Evolutionary conservation across 1,140 invertebrate genomes (phyloP), one percentile per base, ranked within the genome.

Genomic region (Drosophila lowei): DNA sequence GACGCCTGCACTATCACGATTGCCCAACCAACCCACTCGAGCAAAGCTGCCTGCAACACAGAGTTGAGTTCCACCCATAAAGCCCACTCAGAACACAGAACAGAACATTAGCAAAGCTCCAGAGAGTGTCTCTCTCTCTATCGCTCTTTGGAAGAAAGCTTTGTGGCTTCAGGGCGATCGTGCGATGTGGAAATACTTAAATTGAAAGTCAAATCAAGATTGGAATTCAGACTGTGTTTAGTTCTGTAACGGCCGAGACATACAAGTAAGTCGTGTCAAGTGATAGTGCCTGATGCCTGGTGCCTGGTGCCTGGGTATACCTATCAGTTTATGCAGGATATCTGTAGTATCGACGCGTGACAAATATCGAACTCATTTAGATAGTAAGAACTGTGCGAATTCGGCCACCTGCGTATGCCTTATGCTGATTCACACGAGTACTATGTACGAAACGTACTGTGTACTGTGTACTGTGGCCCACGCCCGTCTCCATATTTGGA

Each of bases 191-290:
- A 79, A 88, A 66, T 79, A 89, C 72, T 90, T 90, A 90, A 90
- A 90, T 90, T 90, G 70, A 77, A 77, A 66, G 76, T 50, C 66
- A 52, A 49, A 68, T 53, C 61, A 66, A 43, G 75, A 57, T 66
- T 64, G 68, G 62, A 60, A 88, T 70, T 90, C 86, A 90, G 68
- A 90, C 72, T 74, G 76, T 83, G 77, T 64, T 76, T 73, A 71
- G 88, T 89, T 83, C 64, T 86, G 59, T 46, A 18, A 34, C 58
- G 57, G 81, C 34, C 64, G 72, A 85, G 76, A 76, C 63, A 46
- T 21, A 62, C 54, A 66, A 67, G 84, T 89, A 84, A 88, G 83
- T 88, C 28, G 8, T 56, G 42, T 47, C 49, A 75, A 34, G 34
- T 38, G 34, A 38, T 38, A 38, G 11, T 13, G 34, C 34, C 9